These are phyloP conservation scores for Synergus umbraculus DNA, from an alignment of 2,888 invertebrate genomes.

Conservation along the genomic window DNA sequence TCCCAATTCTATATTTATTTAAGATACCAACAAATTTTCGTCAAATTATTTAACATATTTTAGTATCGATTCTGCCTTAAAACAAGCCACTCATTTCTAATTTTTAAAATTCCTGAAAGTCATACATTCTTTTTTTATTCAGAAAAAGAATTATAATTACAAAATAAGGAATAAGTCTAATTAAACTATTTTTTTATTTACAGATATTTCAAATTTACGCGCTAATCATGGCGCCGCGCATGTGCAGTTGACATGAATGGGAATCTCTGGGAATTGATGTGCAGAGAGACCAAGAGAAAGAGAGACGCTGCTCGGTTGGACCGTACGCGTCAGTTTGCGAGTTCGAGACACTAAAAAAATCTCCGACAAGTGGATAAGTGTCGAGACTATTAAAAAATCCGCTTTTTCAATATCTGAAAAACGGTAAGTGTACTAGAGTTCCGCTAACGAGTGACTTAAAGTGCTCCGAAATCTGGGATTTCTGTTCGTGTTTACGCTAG, in stretches of 20 bases:
- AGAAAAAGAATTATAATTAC: no score
- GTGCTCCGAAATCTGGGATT: not conserved
- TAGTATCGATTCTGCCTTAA: no score
- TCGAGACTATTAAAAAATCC: constrained; percentile 7
- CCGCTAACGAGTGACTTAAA: not conserved
- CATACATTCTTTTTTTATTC: no score
- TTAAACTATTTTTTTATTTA: not conserved
- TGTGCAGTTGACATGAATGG: not conserved
- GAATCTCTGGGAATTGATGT: not conserved
- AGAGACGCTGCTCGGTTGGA: not conserved
- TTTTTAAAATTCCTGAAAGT: no score
- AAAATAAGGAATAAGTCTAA: no score
- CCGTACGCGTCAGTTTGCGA: not conserved
- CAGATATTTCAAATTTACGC: not conserved
- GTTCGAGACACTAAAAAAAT: not conserved
- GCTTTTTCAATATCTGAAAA: constrained; percentile 38
- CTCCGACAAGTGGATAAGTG: not conserved
- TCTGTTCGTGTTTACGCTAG: constrained; percentile 62
- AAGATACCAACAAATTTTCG: no score
- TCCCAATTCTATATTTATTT: no score
- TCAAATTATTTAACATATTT: no score
- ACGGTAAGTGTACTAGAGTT: constrained; percentile 19
- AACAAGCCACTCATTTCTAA: no score
- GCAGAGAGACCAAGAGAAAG: no score
- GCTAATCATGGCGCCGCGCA: not conserved